These are phyloP conservation scores for Cladopsammia gracilis DNA, from an alignment of 64 coral and sea anemone genomes.

Conservation along the genomic window DNA sequence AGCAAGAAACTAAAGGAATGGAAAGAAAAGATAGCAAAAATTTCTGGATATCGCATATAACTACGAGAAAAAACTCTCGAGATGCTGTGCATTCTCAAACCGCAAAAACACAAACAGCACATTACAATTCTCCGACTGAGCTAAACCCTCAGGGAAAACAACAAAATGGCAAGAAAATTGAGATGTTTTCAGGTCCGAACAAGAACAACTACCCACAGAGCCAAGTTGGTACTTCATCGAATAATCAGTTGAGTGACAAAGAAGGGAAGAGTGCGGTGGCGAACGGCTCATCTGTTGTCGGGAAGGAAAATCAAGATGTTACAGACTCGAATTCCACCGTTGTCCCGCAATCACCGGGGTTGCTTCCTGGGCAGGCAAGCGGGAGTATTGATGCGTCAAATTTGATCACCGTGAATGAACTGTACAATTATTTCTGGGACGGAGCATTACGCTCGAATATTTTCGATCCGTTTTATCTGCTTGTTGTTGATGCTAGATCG, in stretches of 20 bases:
- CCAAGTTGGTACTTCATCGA: not conserved
- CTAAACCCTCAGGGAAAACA: constrained; percentile 10
- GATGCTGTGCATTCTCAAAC: not conserved
- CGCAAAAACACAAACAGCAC: not conserved
- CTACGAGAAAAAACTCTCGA: constrained; percentile 16
- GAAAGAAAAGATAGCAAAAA: constrained; percentile 85
- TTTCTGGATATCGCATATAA: constrained; percentile 87
- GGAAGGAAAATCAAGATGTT: not conserved
- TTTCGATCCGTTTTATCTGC: constrained; percentile 88
- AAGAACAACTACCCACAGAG: not conserved
- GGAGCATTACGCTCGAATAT: constrained; percentile 84
- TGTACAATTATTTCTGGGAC: constrained; percentile 97
- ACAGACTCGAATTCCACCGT: constrained; percentile 43
- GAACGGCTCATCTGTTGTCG: not conserved
- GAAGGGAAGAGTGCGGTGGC: not conserved
- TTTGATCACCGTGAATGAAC: constrained; percentile 70
- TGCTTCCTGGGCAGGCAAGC: constrained; percentile 36
- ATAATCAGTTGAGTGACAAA: not conserved
- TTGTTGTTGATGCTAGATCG: constrained; percentile 83
- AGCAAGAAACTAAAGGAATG: constrained; percentile 1
- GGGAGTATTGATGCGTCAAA: constrained; percentile 52
- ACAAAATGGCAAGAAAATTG: constrained; percentile 7
- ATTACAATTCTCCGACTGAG: not conserved
- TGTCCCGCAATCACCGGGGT: constrained; percentile 36
- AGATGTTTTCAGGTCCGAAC: not conserved